Base-by-base conservation (phyloP, 2,888 invertebrate species). In the Vandiemenella viatica region DNA sequence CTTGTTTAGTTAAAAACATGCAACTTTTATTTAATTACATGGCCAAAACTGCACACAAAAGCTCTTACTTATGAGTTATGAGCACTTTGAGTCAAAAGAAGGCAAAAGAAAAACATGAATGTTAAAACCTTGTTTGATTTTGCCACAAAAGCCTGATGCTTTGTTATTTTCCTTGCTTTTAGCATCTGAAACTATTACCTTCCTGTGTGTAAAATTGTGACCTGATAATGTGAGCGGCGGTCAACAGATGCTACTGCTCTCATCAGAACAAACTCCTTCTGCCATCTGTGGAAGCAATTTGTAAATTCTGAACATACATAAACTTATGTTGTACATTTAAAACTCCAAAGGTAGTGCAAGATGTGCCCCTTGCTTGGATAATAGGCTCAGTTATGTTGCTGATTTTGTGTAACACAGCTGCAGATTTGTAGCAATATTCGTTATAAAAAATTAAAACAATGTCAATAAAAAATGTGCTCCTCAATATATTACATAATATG, bases 261-360 rank as follows among this genome's bases (percentile, higher is more conserved):
- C 43, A 37, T 46, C 51, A 49, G n/a, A n/a, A 53, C 42, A 51
- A 47, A 49, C 51, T 51, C 46, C 53, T 46, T 45, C 51, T 53
- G 51, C 53, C 46, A 51, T 53, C 51, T 51, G 53, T 53, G 53
- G 49, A 53, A 46, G 51, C 37, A 53, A 53, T 53, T 49, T 53
- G 43, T 44, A 40, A 45, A 43, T 37, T 38, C 48, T 48, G 43
- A 42, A 48, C 48, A 48, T 32, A 32, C 48, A 15, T n/a, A n/a
- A n/a, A n/a, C n/a, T n/a, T n/a, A n/a, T n/a, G n/a, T n/a, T n/a
- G n/a, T n/a, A n/a, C n/a, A n/a, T n/a, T n/a, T n/a, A n/a, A n/a
- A n/a, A n/a, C n/a, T n/a, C n/a, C n/a, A n/a, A n/a, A n/a, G n/a
- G n/a, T n/a, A n/a, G n/a, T n/a, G n/a, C n/a, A n/a, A n/a, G n/a